Evolutionary conservation across 2,113 vertebrate species (phyloP).

Genomic region (Baryphthengus martii): DNA sequence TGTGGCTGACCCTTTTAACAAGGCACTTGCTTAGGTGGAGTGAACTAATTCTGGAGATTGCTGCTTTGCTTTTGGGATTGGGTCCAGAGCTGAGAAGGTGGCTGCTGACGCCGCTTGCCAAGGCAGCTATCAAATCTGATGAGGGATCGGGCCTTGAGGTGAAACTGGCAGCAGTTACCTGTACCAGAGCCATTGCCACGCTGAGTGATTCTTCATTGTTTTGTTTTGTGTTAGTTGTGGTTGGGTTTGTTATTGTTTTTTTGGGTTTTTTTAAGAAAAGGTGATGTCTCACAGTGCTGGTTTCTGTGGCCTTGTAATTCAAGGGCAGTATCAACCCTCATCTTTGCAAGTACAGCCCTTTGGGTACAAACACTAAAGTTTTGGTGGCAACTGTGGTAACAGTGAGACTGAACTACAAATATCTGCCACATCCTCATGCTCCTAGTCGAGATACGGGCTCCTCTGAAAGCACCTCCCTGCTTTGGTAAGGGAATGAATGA

Average conservation of each 20-base stretch:
- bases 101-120: conserved; percentile 19
- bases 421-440: not conserved
- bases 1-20: not conserved
- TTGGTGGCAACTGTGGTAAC: not conserved
- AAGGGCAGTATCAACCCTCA: not conserved
- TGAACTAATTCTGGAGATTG: not conserved
- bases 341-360: not conserved
- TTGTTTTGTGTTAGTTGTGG: not conserved
- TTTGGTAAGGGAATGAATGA: not conserved
- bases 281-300: not conserved
- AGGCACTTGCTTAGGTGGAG: not conserved
- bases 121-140: conserved; percentile 11
- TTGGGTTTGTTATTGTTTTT: not conserved
- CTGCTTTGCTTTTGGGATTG: not conserved
- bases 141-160: conserved; percentile 47
- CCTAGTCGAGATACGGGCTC: not conserved
- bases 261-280: not conserved
- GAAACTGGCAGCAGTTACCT: conserved; percentile 35
- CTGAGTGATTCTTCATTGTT: not conserved
- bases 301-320: not conserved
- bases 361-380: not conserved
- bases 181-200: not conserved
- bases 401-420: not conserved
- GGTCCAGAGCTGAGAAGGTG: not conserved
- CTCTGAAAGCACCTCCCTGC: not conserved